Conservation (phyloP, 2,888 invertebrate species). For the Fragum whitleyi region DNA sequence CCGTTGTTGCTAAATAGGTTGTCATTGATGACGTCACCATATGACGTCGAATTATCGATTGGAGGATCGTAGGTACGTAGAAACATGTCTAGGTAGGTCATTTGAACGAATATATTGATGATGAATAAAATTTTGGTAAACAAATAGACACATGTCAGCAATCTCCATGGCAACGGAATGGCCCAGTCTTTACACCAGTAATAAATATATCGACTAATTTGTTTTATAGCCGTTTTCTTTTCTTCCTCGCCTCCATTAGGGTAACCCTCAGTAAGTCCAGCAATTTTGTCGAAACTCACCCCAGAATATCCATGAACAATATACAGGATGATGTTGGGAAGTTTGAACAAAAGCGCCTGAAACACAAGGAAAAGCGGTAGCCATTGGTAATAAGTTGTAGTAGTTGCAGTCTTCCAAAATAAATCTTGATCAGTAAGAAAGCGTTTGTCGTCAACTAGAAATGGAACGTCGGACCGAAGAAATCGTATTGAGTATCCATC, state of each 20-base stretch:
- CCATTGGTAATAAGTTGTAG: slow-evolving; percentile 47
- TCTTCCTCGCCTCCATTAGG: slow-evolving; percentile 40
- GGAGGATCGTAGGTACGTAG: slow-evolving; percentile 28
- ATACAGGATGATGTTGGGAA: slow-evolving; percentile 52
- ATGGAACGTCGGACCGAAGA: neutral
- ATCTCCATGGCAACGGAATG: slow-evolving; percentile 39
- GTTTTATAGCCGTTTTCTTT: slow-evolving; percentile 31
- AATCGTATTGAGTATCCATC: too few species aligned
- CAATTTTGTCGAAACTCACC: slow-evolving; percentile 49
- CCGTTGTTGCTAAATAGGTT: slow-evolving; percentile 41
- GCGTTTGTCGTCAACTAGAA: neutral
- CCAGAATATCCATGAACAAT: slow-evolving; percentile 48
- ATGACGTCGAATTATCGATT: slow-evolving; percentile 36
- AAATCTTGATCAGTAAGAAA: neutral
- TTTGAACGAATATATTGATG: slow-evolving; percentile 45
- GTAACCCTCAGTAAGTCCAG: slow-evolving; percentile 46
- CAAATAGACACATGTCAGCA: slow-evolving; percentile 35
- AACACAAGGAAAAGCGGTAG: slow-evolving; percentile 45
- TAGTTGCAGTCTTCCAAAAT: neutral
- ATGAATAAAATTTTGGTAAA: slow-evolving; percentile 46
- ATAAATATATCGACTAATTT: slow-evolving; percentile 48
- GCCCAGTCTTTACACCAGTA: slow-evolving; percentile 46
- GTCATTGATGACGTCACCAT: slow-evolving; percentile 39
- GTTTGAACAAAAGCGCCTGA: slow-evolving; percentile 59
- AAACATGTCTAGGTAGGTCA: slow-evolving; percentile 30